Conservation (phyloP, 2,113 vertebrate genomes). For the Procapra przewalskii region DNA sequence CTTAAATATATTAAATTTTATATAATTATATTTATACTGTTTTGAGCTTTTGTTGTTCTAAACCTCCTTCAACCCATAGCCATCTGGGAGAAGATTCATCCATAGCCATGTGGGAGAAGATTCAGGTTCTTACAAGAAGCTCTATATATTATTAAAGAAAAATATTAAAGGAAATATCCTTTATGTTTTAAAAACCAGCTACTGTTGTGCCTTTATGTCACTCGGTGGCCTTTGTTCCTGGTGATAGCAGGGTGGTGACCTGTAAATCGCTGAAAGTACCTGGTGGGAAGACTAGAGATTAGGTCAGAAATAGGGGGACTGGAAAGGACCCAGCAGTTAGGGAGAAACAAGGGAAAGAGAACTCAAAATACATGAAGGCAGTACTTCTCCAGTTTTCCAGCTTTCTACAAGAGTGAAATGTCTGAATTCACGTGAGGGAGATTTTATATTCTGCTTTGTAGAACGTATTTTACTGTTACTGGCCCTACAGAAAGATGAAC, state of each 20-base stretch:
- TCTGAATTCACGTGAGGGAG: neutral
- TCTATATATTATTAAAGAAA: slow-evolving; percentile 17
- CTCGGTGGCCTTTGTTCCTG: neutral
- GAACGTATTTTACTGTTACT: neutral
- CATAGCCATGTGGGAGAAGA: neutral
- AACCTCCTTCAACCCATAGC: neutral
- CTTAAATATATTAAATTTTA: slow-evolving; percentile 2
- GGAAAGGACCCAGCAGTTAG: neutral
- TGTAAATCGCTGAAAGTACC: neutral
- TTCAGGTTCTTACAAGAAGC: neutral
- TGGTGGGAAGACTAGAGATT: neutral
- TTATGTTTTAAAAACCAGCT: neutral
- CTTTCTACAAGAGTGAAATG: neutral
- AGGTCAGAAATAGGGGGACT: neutral
- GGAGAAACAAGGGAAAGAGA: neutral
- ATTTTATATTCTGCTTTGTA: neutral
- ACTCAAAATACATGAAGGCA: neutral
- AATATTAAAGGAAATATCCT: neutral
- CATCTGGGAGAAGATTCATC: neutral
- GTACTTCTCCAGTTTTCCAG: neutral
- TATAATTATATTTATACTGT: neutral
- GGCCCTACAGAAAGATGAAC: neutral
- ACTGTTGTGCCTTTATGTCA: neutral
- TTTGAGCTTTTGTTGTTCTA: neutral
- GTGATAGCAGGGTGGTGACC: neutral